Percentiles rank a stretch among this genome's conserved stretches.
Conservation (phyloP, 2,797 vertebrate genomes). For the Acipenser oxyrinchus region DNA sequence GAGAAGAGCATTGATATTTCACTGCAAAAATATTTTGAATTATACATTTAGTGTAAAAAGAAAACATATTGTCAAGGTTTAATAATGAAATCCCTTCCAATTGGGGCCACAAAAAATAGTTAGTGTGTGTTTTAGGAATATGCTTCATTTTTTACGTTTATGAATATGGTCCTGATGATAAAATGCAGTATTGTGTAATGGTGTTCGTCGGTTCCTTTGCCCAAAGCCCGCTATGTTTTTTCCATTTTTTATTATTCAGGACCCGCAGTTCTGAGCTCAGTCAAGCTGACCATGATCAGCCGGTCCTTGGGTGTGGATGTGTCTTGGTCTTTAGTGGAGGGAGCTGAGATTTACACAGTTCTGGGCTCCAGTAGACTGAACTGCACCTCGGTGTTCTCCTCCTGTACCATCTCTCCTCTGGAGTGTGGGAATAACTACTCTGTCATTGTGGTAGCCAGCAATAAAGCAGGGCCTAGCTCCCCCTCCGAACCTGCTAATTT, state of each 20-base stretch:
- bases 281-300: constrained; percentile 48
- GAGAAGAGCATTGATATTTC: no score
- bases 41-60: no score
- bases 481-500: constrained; percentile 54
- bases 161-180: no score
- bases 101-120: no score
- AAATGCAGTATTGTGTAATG: no score
- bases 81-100: no score
- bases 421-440: constrained; percentile 61
- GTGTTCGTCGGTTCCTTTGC: no score
- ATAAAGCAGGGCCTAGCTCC: constrained; percentile 67
- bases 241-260: constrained; percentile 43
- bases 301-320: constrained; percentile 43
- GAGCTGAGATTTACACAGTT: constrained; percentile 53
- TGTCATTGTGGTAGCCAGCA: constrained; percentile 60
- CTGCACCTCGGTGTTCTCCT: constrained; percentile 53
- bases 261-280: constrained; percentile 51
- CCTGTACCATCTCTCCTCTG: constrained; percentile 59
- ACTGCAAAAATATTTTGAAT: no score
- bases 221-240: no score
- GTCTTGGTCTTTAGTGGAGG: constrained; percentile 59
- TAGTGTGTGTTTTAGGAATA: no score
- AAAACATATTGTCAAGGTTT: no score
- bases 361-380: constrained; percentile 43
- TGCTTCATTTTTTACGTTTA: no score